phyloP scores from a whole-genome alignment of 2,113 vertebrate species.

The Xenopus tropicalis region UCB_Xtro_10.0 CM004451.2:34124001-34124500 shows the following conservation, averaged over 20 bases:
- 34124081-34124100: conserved; percentile 57
- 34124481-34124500: conserved; percentile 66
- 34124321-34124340: conserved; percentile 62
- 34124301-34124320: conserved; percentile 87
- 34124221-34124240: conserved; percentile 56
- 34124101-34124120: conserved; percentile 65
- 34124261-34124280: conserved; percentile 69
- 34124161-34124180: conserved; percentile 59
- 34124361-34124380: conserved; percentile 48
- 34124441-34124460: conserved; percentile 63
- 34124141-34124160: conserved; percentile 47
- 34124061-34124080: conserved; percentile 56
- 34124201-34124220: conserved; percentile 50
- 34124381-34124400: conserved; percentile 56
- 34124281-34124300: conserved; percentile 95
- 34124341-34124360: conserved; percentile 59
- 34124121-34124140: conserved; percentile 50
- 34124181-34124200: conserved; percentile 51
- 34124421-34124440: conserved; percentile 62
- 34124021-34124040: conserved; percentile 78
- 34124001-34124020: conserved; percentile 78
- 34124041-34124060: conserved; percentile 58
- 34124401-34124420: conserved; percentile 55
- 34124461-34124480: conserved; percentile 59
- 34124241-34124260: conserved; percentile 55